phyloP scores from a whole-genome alignment of 2,113 vertebrate species.

The Pantherophis guttatus region DNA sequence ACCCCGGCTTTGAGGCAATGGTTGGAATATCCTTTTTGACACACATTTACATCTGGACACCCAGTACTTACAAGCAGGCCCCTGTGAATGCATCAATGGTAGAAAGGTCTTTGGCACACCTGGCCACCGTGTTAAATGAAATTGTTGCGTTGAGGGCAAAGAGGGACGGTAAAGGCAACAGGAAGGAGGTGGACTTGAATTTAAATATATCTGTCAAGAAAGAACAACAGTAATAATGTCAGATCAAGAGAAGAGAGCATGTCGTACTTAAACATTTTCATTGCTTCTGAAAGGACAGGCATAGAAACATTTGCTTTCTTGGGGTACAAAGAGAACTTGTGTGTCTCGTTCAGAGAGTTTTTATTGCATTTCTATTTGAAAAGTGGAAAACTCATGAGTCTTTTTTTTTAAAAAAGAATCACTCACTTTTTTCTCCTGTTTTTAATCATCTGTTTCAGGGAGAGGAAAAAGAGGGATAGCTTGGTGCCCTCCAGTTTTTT shows the following conservation, averaged over 20 bases:
- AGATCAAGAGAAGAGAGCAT: not conserved
- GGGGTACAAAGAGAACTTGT: not conserved
- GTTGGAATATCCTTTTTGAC: not conserved
- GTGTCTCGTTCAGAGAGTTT: not conserved
- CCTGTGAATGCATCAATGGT: slow-evolving; percentile 61
- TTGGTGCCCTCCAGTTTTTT: not conserved
- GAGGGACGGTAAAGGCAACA: slow-evolving; percentile 69
- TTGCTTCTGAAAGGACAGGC: not conserved
- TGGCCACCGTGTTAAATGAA: not conserved
- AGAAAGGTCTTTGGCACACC: slow-evolving; percentile 39
- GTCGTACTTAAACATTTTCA: not conserved
- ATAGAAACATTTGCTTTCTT: not conserved
- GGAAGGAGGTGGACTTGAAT: slow-evolving; percentile 68
- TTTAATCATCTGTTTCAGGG: not conserved
- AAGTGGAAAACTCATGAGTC: not conserved
- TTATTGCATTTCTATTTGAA: not conserved
- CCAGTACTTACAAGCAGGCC: slow-evolving; percentile 75
- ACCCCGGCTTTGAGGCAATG: not conserved
- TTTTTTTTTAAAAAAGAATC: not conserved
- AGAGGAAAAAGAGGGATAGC: not conserved
- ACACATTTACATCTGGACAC: not conserved
- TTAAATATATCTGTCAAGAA: slow-evolving; percentile 70
- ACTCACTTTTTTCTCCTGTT: not conserved
- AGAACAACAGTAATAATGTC: slow-evolving; percentile 5
- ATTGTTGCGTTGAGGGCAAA: slow-evolving; percentile 64